Conservation (phyloP, 2,797 vertebrate species). For the Pipistrellus nathusii region DNA sequence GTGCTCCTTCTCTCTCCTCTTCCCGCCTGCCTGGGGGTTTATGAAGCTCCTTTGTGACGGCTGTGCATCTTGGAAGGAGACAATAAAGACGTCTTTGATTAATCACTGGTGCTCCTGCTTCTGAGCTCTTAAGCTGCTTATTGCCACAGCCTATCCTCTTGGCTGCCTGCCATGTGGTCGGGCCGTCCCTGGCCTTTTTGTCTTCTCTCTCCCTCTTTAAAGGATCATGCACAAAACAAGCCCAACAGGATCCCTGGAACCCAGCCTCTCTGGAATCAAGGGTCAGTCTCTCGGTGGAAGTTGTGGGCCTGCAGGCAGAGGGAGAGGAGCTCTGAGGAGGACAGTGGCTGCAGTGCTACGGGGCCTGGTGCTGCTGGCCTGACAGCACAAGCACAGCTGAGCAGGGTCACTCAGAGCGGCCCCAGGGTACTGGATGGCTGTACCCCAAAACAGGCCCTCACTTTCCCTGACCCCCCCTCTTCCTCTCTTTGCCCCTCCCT, state of each 20-base stretch:
- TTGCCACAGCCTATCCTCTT: not conserved
- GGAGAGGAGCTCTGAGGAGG: not conserved
- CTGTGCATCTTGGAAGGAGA: conserved; percentile 1
- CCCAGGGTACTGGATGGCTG: not conserved
- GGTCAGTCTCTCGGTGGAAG: not conserved
- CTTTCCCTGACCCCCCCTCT: not conserved
- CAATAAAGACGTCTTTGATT: conserved; percentile 38
- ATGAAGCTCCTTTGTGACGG: not conserved
- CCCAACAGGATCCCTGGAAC: not conserved
- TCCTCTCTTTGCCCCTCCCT: not conserved
- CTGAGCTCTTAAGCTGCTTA: not conserved
- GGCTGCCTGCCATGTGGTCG: not conserved
- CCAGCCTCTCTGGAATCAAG: not conserved
- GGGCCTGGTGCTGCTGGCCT: not conserved
- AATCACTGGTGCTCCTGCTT: not conserved
- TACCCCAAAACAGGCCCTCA: not conserved
- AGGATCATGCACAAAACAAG: not conserved
- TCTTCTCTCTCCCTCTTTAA: not conserved
- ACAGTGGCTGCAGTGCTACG: rapidly evolving
- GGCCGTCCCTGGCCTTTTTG: not conserved
- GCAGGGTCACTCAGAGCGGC: not conserved
- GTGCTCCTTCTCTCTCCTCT: not conserved
- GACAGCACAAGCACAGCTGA: not conserved
- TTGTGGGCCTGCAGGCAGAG: not conserved
- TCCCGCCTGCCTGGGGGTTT: not conserved